Conservation (phyloP, 23 tunicate genomes). For the Ascidia mentula region DNA sequence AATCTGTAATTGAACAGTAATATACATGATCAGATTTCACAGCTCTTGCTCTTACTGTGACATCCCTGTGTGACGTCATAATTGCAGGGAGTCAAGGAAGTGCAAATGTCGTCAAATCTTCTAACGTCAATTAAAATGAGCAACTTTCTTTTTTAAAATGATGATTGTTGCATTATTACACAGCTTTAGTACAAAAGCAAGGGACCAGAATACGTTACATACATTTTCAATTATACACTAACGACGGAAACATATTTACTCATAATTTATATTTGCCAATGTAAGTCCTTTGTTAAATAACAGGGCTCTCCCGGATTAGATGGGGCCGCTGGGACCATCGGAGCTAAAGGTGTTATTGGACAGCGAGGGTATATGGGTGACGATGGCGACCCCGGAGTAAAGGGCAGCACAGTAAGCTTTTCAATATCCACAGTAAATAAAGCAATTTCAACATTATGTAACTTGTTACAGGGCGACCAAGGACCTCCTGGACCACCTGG, state of each 20-base stretch:
- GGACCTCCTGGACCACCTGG: conserved; percentile 1
- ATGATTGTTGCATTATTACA: too few species aligned
- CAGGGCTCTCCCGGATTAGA: background rate
- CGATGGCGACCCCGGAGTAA: background rate
- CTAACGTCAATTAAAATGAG: background rate
- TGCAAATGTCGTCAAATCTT: conserved; percentile 9
- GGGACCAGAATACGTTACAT: too few species aligned
- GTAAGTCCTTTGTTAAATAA: background rate
- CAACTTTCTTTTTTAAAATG: too few species aligned
- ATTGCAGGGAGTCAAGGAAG: conserved; percentile 28
- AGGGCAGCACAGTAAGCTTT: too few species aligned
- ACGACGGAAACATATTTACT: too few species aligned
- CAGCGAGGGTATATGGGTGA: background rate
- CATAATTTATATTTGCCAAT: background rate
- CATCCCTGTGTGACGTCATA: conserved; percentile 28
- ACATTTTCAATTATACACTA: too few species aligned
- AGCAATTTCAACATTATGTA: too few species aligned
- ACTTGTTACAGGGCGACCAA: background rate
- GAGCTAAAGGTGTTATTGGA: background rate
- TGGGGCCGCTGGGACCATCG: background rate
- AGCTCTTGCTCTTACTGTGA: conserved; percentile 39
- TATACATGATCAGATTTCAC: background rate
- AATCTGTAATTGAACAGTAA: background rate
- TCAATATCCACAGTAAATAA: too few species aligned
- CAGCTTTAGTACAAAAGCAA: too few species aligned